Evolutionary conservation across 2,888 invertebrate species (phyloP).

Genomic region (Chorisops tibialis): DNA sequence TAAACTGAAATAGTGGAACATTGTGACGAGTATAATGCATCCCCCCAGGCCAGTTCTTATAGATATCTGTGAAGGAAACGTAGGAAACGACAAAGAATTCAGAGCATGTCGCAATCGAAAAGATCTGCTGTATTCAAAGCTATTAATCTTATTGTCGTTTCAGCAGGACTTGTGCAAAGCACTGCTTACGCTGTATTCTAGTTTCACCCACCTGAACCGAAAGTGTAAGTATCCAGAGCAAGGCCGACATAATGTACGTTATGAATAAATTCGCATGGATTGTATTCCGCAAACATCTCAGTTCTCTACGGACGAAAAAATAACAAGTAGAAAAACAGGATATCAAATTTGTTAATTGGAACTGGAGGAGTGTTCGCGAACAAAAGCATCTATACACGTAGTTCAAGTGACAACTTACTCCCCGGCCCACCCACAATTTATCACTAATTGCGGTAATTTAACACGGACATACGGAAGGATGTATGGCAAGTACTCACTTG

Average conservation of each 20-base stretch:
- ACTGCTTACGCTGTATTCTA: not conserved
- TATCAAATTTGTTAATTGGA: not conserved
- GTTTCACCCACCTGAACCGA: conserved; percentile 63
- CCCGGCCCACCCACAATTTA: too few relatives aligned
- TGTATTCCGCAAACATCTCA: conserved; percentile 86
- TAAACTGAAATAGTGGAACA: conserved; percentile 86
- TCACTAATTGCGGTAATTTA: too few relatives aligned
- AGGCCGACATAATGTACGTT: conserved; percentile 83
- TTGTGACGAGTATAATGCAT: conserved; percentile 69
- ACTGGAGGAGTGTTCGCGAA: not conserved
- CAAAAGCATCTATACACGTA: too few relatives aligned
- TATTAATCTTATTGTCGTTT: not conserved
- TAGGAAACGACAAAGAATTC: not conserved
- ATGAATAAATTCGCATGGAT: conserved; percentile 94
- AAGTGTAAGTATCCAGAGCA: conserved; percentile 84
- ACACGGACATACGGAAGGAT: not conserved
- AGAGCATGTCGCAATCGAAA: not conserved
- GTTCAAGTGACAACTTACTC: not conserved
- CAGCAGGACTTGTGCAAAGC: not conserved
- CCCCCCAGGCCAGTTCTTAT: conserved; percentile 52
- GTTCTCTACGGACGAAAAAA: conserved; percentile 70
- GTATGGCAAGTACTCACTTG: conserved; percentile 67
- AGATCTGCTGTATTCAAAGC: not conserved
- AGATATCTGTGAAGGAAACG: conserved; percentile 55
- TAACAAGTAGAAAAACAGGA: conserved; percentile 1